Percentiles rank a stretch among this genome's conserved stretches.
phyloP scores from a whole-genome alignment of 2,113 vertebrate species.

The Phylloscopus trochiloides region DNA sequence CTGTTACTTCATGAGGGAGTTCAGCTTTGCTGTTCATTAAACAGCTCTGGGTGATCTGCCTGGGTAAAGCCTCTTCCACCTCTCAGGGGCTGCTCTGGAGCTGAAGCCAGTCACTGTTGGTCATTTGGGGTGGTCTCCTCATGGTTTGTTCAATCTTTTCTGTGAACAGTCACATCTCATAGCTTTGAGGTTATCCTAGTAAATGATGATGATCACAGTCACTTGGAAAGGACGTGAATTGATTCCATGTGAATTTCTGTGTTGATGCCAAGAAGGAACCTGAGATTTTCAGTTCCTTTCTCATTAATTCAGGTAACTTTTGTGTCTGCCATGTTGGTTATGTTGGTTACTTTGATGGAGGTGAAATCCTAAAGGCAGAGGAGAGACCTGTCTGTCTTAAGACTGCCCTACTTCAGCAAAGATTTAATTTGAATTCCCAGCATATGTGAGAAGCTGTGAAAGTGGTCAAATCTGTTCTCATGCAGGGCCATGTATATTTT shows the following conservation, averaged over 20 bases:
- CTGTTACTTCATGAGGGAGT: background rate
- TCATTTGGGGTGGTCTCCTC: background rate
- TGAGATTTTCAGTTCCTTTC: background rate
- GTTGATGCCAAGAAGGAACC: background rate
- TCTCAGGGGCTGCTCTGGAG: background rate
- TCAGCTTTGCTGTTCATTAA: background rate
- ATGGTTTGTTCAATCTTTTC: background rate
- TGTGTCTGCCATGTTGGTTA: background rate
- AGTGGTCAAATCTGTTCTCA: background rate
- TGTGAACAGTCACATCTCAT: background rate
- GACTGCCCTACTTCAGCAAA: background rate
- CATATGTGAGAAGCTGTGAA: no score
- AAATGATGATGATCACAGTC: background rate
- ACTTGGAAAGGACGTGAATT: background rate
- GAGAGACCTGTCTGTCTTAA: background rate
- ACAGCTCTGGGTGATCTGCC: background rate
- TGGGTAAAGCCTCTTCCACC: background rate
- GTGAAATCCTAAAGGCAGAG: background rate
- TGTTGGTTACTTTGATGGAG: background rate
- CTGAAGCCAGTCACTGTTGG: background rate
- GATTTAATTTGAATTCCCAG: background rate
- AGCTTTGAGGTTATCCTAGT: background rate
- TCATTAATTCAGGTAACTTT: background rate
- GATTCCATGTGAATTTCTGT: background rate
- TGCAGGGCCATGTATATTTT: background rate